Evolutionary conservation across 2,888 invertebrate genomes (phyloP).

Genomic region (Epinotia brunnichana): DNA sequence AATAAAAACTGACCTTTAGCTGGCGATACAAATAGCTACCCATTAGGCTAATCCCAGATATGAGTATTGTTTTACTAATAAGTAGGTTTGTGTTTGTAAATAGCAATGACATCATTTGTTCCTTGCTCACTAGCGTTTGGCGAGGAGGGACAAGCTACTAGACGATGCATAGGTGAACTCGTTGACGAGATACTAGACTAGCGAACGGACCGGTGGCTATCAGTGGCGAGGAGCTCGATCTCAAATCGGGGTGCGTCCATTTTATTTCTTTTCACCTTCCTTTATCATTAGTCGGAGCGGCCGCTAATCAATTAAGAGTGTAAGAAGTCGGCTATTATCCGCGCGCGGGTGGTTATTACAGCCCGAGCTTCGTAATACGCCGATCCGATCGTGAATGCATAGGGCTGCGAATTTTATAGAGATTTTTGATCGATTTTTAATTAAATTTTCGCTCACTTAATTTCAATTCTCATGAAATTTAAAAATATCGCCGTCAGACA

Average conservation of each 20-base stretch:
- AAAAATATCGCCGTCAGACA: constrained; percentile 40
- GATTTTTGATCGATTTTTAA: constrained; percentile 77
- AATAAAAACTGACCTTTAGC: constrained; percentile 70
- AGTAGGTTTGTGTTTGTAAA: constrained; percentile 62
- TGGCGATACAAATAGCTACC: constrained; percentile 68
- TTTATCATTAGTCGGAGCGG: constrained; percentile 83
- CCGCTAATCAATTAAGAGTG: constrained; percentile 85
- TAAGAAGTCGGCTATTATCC: constrained; percentile 83
- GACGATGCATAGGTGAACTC: constrained; percentile 36
- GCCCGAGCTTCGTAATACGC: constrained; percentile 77
- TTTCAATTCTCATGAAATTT: constrained; percentile 54
- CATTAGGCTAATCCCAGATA: constrained; percentile 66
- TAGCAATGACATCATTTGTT: constrained; percentile 67
- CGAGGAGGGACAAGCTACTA: constrained; percentile 45
- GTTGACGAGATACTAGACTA: constrained; percentile 47
- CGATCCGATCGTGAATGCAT: constrained; percentile 81
- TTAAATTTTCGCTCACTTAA: constrained; percentile 65
- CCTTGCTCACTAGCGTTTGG: constrained; percentile 53
- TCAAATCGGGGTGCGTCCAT: constrained; percentile 77
- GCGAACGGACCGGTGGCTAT: constrained; percentile 70
- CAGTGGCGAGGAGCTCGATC: constrained; percentile 67
- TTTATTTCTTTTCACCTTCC: constrained; percentile 83
- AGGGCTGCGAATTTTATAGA: constrained; percentile 81
- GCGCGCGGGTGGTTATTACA: constrained; percentile 82
- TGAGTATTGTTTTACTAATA: constrained; percentile 67